Base-by-base conservation (phyloP, 2,113 vertebrate species). In the Thomomys bottae region DNA sequence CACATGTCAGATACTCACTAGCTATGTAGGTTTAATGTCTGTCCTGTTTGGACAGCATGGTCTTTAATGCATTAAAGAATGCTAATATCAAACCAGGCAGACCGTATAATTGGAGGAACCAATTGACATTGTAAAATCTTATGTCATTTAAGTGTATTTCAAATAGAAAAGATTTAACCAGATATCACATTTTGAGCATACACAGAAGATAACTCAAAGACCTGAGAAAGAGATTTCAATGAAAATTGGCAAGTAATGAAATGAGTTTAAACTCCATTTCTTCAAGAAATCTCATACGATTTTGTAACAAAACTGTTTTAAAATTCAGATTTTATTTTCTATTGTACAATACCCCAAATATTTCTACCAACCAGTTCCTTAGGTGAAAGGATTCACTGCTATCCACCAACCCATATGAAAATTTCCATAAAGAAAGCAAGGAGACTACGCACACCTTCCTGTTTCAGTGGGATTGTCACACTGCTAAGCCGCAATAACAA, bases 371-470 rank as follows among this genome's bases (percentile, higher is more conserved):
- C 12, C 40, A 34, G 68, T 83, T 90, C 64, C 87, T 73, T 87
- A 84, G 26, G 40, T 75, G 54, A 92, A 90, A 71, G 23, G 12
- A 89, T 80, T 82, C 78, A 72, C 42, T 84, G 17, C 15, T 54
- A 54, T 59, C 67, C 87, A 95, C 91, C 91, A 94, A 90, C 92
- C 66, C 87, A 96, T 96, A 95, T 90, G 89, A 96, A 87, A 23
- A 15, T 96, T 70, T 94, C 90, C 92, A 92, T 94, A 82, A 90
- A 70, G 93, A 97, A 97, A 93, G 95, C 82, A 96, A 75, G 81
- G 86, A 97, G 91, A 95, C 96, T 93, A 97, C 96, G 95, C 87
- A 80, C 89, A 86, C 78, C 77, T 88, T 93, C 91, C 95, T 89
- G 87, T 93, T 96, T 77, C 57, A 87, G 72, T 95, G 92, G 91